These are phyloP conservation scores for Philaethria dido DNA, from an alignment of 2,888 invertebrate genomes.

Conservation along the genomic window DNA sequence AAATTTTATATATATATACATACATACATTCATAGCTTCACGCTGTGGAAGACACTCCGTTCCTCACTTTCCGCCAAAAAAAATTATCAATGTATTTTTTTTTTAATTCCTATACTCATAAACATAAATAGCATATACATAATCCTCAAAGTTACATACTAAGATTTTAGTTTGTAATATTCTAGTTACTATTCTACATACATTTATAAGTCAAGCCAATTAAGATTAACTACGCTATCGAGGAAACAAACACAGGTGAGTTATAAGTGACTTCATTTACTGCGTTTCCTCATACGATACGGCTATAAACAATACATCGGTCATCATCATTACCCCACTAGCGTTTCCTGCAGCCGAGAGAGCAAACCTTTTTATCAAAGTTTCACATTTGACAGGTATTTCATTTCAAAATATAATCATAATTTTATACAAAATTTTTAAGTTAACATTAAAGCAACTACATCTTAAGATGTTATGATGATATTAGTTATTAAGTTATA, in stretches of 20 bases:
- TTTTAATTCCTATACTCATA: no score
- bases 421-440: background rate
- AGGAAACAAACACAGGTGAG: constrained; percentile 16
- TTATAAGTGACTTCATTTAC: constrained; percentile 23
- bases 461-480: no score
- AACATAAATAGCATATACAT: no score
- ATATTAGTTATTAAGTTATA: no score
- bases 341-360: constrained; percentile 7
- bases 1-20: no score
- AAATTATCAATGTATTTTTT: no score
- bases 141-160: no score
- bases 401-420: background rate
- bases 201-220: constrained; percentile 13
- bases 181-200: background rate
- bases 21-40: no score
- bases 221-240: constrained; percentile 4
- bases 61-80: no score
- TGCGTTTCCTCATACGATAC: constrained; percentile 25
- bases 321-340: constrained; percentile 27
- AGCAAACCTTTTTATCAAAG: constrained; percentile 12
- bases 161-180: background rate
- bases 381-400: constrained; percentile 2
- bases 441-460: no score
- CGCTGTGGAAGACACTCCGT: no score
- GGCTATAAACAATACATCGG: constrained; percentile 25